phyloP scores from a whole-genome alignment of 2,888 invertebrate species.

The Cryptocheilus praepositus region DNA sequence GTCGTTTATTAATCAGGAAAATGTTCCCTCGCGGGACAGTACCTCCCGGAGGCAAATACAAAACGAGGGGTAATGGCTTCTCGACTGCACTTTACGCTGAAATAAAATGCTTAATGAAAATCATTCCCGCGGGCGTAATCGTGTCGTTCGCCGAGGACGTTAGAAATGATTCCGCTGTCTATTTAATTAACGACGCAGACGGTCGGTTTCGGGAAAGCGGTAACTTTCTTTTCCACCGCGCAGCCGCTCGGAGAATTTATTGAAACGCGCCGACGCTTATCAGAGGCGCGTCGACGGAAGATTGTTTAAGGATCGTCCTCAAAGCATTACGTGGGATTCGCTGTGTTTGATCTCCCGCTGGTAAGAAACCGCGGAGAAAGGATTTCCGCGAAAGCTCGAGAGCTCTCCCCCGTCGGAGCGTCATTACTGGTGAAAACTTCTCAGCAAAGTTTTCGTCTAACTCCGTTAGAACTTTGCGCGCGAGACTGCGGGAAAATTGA shows the following conservation, averaged over 20 bases:
- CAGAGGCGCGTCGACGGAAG: constrained; percentile 19
- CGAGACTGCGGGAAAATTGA: constrained; percentile 51
- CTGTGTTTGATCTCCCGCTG: constrained; percentile 50
- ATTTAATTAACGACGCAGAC: too few relatives aligned
- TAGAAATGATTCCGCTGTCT: too few relatives aligned
- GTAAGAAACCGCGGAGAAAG: constrained; percentile 49
- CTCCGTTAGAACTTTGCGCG: constrained; percentile 52
- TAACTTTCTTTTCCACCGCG: neutral
- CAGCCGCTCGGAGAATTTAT: too few relatives aligned
- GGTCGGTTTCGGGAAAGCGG: neutral
- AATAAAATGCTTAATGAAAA: too few relatives aligned
- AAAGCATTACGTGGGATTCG: constrained; percentile 52
- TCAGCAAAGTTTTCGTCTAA: constrained; percentile 54
- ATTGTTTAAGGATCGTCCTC: constrained; percentile 33
- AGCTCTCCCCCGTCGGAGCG: constrained; percentile 50
- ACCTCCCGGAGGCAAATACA: too few relatives aligned
- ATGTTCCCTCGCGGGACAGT: too few relatives aligned
- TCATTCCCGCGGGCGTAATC: too few relatives aligned
- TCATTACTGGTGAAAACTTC: constrained; percentile 61
- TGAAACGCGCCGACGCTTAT: too few relatives aligned
- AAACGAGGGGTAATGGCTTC: too few relatives aligned
- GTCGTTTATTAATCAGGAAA: too few relatives aligned
- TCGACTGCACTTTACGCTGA: too few relatives aligned
- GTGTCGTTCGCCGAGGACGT: too few relatives aligned
- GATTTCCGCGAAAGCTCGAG: constrained; percentile 54